A percentile compares a stretch with the other conserved stretches of the same genome.
Evolutionary conservation across 2,888 invertebrate species (phyloP).

Genomic region (Diarsia brunnea): DNA sequence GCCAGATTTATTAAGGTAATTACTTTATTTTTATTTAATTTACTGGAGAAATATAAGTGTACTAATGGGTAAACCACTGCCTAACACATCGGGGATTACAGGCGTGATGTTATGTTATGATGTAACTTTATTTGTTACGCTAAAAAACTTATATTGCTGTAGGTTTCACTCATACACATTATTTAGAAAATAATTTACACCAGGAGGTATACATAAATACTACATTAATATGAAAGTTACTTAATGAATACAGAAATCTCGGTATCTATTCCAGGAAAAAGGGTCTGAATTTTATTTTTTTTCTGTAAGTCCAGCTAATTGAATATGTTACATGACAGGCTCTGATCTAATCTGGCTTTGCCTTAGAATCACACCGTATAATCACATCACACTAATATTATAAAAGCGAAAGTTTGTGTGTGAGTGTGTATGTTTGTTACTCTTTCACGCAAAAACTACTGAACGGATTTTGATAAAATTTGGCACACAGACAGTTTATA

Average conservation of each 20-base stretch:
- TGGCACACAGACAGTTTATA: too few species aligned
- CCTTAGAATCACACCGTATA: too few species aligned
- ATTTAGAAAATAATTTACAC: not conserved
- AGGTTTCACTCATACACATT: not conserved
- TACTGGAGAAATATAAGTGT: too few species aligned
- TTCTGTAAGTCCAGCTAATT: not conserved
- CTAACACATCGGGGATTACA: not conserved
- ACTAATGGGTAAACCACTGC: too few species aligned
- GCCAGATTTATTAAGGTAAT: not conserved
- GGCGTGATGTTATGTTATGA: too few species aligned
- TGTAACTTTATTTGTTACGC: not conserved
- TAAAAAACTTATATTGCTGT: not conserved
- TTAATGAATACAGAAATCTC: not conserved
- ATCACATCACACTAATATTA: too few species aligned
- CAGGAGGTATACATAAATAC: not conserved
- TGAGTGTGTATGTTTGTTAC: too few species aligned
- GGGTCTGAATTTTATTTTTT: too few species aligned
- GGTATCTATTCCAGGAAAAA: too few species aligned
- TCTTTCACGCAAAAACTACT: too few species aligned
- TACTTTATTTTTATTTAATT: not conserved
- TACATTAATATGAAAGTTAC: not conserved
- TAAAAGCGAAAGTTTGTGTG: too few species aligned
- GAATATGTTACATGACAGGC: not conserved
- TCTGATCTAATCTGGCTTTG: not conserved
- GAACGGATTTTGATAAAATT: too few species aligned